Conservation (phyloP, 1,140 invertebrate genomes). For the Dendrolimus punctatus region DNA sequence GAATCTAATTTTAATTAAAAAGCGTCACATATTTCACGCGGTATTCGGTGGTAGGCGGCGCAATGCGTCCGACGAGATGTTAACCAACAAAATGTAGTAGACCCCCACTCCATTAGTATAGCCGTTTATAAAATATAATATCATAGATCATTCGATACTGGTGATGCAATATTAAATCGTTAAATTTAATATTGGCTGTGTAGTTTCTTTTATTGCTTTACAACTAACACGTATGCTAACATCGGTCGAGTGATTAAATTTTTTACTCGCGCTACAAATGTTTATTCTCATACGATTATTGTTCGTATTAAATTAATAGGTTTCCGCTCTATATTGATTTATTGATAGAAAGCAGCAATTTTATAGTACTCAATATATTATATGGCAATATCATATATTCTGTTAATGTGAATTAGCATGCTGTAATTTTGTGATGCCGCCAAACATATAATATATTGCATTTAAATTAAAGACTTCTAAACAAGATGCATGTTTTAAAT, state of each 20-base stretch:
- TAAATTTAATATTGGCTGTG: constrained; percentile 64
- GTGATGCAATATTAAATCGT: constrained; percentile 62
- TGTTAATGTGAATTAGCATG: constrained; percentile 7
- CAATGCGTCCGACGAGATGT: constrained; percentile 31
- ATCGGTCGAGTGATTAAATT: constrained; percentile 45
- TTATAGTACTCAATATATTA: constrained; percentile 6
- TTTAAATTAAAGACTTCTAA: not conserved
- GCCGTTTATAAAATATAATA: constrained; percentile 15
- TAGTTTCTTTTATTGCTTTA: constrained; percentile 64
- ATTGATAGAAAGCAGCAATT: constrained; percentile 16
- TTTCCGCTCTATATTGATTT: constrained; percentile 25
- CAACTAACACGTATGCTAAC: constrained; percentile 47
- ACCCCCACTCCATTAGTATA: constrained; percentile 22
- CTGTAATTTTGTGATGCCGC: constrained; percentile 1
- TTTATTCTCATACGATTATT: constrained; percentile 60
- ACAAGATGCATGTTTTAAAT: constrained; percentile 1
- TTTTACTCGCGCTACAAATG: constrained; percentile 38
- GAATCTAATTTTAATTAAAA: constrained; percentile 70
- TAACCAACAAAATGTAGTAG: constrained; percentile 30
- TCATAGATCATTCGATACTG: constrained; percentile 32
- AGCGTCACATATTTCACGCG: constrained; percentile 65
- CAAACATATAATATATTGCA: not conserved
- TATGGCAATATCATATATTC: constrained; percentile 2
- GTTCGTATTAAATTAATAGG: constrained; percentile 38
- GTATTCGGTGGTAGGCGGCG: constrained; percentile 61